A percentile compares a stretch with the other conserved stretches of the same genome.
Conservation (phyloP, 2,888 invertebrate genomes). For the Tetheella fluctuosa region DNA sequence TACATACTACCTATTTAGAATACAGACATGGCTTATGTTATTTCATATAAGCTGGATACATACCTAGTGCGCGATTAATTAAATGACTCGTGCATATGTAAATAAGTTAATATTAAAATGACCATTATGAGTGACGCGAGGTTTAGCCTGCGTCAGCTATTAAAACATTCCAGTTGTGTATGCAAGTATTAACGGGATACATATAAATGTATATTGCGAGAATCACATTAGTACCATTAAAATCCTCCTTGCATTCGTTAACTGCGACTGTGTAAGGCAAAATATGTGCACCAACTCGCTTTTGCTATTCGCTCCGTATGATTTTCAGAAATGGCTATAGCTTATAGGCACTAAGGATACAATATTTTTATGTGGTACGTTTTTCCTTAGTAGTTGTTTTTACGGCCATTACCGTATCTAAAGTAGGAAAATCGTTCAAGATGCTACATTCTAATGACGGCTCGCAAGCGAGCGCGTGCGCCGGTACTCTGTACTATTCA, state of each 20-base stretch:
- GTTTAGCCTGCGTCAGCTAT: slow-evolving; percentile 16
- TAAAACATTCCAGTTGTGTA: slow-evolving; percentile 31
- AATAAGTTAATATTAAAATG: slow-evolving; percentile 9
- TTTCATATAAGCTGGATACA: slow-evolving; percentile 9
- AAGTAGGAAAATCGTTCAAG: slow-evolving; percentile 82
- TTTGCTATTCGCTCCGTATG: slow-evolving; percentile 78
- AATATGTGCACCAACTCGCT: slow-evolving; percentile 77
- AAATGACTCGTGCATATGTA: slow-evolving; percentile 1
- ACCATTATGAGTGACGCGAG: slow-evolving; percentile 9
- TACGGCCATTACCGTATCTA: slow-evolving; percentile 78
- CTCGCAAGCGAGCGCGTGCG: slow-evolving; percentile 78
- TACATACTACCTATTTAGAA: slow-evolving; percentile 4
- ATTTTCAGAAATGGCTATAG: slow-evolving; percentile 82
- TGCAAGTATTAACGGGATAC: slow-evolving; percentile 51
- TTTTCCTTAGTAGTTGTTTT: slow-evolving; percentile 77
- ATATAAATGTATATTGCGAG: slow-evolving; percentile 71
- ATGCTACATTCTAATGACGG: slow-evolving; percentile 82
- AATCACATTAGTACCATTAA: slow-evolving; percentile 79
- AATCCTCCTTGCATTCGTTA: slow-evolving; percentile 81
- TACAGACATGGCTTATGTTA: slow-evolving; percentile 4
- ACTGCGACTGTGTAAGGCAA: slow-evolving; percentile 74
- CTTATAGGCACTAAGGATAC: slow-evolving; percentile 78
- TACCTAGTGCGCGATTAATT: neutral
- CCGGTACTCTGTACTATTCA: slow-evolving; percentile 60
- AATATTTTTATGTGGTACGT: slow-evolving; percentile 81